These are phyloP conservation scores for Smutsia temminckii DNA, from an alignment of 2,797 vertebrate genomes.

Conservation along the genomic window DNA sequence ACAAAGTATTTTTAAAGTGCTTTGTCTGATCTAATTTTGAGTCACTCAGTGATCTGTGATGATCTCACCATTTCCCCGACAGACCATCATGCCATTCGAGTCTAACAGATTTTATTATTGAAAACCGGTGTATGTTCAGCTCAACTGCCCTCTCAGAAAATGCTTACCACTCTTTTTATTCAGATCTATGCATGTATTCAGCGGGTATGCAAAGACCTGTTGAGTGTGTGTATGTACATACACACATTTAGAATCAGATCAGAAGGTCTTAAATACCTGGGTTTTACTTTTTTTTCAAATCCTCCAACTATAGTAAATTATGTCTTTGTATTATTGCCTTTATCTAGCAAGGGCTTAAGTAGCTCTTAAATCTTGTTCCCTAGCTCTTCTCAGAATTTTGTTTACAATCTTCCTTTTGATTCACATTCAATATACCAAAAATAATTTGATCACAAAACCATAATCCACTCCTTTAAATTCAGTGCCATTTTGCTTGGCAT, in stretches of 20 bases:
- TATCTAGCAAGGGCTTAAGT: neutral
- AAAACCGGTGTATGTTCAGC: neutral
- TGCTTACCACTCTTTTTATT: neutral
- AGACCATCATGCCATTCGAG: neutral
- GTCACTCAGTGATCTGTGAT: slow-evolving; percentile 50
- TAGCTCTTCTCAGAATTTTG: slow-evolving; percentile 21
- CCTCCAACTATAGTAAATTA: slow-evolving; percentile 3
- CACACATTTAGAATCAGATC: neutral
- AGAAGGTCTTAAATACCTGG: neutral
- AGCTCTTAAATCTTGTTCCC: slow-evolving; percentile 23
- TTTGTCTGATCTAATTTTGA: slow-evolving; percentile 68
- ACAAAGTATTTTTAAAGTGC: slow-evolving; percentile 53
- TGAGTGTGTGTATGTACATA: neutral
- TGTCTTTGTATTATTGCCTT: neutral
- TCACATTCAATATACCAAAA: slow-evolving; percentile 43
- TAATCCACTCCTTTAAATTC: slow-evolving; percentile 53
- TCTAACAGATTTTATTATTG: slow-evolving; percentile 17
- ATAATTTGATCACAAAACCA: neutral
- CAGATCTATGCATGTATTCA: neutral
- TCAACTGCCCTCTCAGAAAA: slow-evolving; percentile 14
- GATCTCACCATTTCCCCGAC: slow-evolving; percentile 27
- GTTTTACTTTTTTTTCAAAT: neutral
- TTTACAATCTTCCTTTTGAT: slow-evolving; percentile 39
- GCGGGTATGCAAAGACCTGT: neutral
- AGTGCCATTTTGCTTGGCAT: neutral